Evolutionary conservation across 2,888 invertebrate species (phyloP).

Genomic region (Conops quadrifasciatus): DNA sequence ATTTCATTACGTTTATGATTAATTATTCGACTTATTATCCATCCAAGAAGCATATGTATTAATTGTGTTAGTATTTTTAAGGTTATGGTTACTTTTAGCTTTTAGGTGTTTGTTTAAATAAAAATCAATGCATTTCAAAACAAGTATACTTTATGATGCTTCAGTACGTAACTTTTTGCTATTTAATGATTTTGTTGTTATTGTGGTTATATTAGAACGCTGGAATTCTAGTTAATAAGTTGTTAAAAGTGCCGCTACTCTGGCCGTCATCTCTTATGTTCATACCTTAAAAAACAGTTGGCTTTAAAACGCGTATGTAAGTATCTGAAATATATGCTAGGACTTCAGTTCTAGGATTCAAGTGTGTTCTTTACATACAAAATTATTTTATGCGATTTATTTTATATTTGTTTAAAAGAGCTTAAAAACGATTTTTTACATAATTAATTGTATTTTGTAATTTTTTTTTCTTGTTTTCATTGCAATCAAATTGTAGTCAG

Average conservation of each 20-base stretch:
- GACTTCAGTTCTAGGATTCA: conserved; percentile 36
- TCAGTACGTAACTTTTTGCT: conserved; percentile 17
- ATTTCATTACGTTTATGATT: conserved; percentile 10
- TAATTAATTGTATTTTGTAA: background rate
- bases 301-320: conserved; percentile 26
- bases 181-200: conserved; percentile 25
- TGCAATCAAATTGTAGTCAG: too few relatives aligned
- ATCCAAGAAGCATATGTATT: too few relatives aligned
- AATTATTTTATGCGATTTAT: conserved; percentile 34
- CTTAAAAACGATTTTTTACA: conserved; percentile 10
- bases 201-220: conserved; percentile 30
- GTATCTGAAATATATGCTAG: conserved; percentile 33
- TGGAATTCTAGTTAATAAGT: conserved; percentile 40
- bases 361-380: conserved; percentile 43
- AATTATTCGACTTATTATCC: background rate
- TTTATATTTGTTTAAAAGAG: conserved; percentile 25
- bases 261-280: background rate
- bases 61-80: background rate
- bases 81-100: background rate
- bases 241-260: conserved; percentile 22
- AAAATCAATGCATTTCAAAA: conserved; percentile 1
- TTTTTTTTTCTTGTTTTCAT: conserved; percentile 5
- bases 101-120: conserved; percentile 5
- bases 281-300: background rate
- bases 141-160: conserved; percentile 22